These are phyloP conservation scores for Stichodactyla helianthus DNA, from an alignment of 64 coral and sea anemone species.

Conservation along the genomic window DNA sequence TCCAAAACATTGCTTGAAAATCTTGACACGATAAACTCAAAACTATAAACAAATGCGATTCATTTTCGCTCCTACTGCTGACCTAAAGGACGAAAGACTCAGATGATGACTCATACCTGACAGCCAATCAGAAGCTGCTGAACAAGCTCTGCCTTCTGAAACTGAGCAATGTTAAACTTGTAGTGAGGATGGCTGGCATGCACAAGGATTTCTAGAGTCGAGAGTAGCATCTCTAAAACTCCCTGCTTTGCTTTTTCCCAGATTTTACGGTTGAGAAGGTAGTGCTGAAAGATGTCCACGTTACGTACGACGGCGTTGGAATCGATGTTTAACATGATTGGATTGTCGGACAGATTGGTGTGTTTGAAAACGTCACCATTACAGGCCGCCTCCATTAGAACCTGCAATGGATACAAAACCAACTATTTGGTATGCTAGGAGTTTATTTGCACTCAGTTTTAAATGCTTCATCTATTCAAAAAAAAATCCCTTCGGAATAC, in stretches of 20 bases:
- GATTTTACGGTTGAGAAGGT: constrained; percentile 93
- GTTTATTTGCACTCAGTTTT: too few relatives aligned
- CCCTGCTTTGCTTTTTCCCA: constrained; percentile 79
- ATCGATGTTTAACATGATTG: constrained; percentile 89
- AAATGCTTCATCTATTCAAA: too few relatives aligned
- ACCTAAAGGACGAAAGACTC: neutral
- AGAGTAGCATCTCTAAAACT: constrained; percentile 82
- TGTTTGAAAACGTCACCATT: constrained; percentile 85
- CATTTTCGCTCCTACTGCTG: too few relatives aligned
- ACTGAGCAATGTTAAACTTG: constrained; percentile 88
- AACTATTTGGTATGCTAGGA: neutral
- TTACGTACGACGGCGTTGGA: constrained; percentile 90
- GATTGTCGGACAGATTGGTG: constrained; percentile 78
- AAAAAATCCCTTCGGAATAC: too few relatives aligned
- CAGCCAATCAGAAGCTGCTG: constrained; percentile 92
- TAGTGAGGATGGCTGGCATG: constrained; percentile 75
- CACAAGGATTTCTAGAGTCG: constrained; percentile 81
- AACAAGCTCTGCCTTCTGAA: constrained; percentile 82
- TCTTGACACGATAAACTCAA: too few relatives aligned
- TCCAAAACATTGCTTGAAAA: too few relatives aligned
- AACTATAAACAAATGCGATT: too few relatives aligned
- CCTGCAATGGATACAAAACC: constrained; percentile 21
- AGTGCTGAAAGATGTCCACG: constrained; percentile 87
- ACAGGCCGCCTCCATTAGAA: constrained; percentile 86
- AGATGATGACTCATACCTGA: constrained; percentile 40